Percentiles rank a stretch among this genome's conserved stretches.
Evolutionary conservation across 2,113 vertebrate species (phyloP).

Genomic region (Labeo catla): DNA sequence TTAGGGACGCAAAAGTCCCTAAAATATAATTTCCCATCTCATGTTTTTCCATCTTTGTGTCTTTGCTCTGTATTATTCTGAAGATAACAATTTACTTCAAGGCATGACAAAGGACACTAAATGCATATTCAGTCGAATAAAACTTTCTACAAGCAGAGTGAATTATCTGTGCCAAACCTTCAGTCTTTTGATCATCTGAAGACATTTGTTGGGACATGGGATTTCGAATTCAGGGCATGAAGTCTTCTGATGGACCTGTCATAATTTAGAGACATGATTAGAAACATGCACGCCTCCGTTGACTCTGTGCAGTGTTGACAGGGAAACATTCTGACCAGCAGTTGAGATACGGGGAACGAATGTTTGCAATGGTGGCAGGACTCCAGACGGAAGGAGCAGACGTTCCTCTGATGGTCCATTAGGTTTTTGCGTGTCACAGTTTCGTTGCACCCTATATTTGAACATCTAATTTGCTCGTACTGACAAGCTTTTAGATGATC

Average conservation of each 20-base stretch:
- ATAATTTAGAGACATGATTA: conserved; percentile 5
- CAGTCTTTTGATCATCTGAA: conserved; percentile 75
- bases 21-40: too few relatives aligned
- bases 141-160: neutral
- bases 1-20: too few relatives aligned
- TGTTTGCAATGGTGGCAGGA: conserved; percentile 79
- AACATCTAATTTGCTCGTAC: conserved; percentile 75
- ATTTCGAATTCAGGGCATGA: conserved; percentile 81
- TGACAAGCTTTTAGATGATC: conserved; percentile 83
- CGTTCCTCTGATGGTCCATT: conserved; percentile 71
- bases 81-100: neutral
- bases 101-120: neutral
- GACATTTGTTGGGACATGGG: conserved; percentile 81
- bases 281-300: neutral
- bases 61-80: neutral
- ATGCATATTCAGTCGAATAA: neutral
- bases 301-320: neutral
- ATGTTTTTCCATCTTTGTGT: neutral
- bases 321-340: conserved; percentile 72
- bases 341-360: conserved; percentile 66
- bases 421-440: conserved; percentile 76
- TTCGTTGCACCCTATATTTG: conserved; percentile 77
- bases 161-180: conserved; percentile 70
- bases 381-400: conserved; percentile 79
- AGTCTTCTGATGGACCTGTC: conserved; percentile 79